Conservation (phyloP, 2,888 invertebrate genomes). For the Chymomyza procnemis region DNA sequence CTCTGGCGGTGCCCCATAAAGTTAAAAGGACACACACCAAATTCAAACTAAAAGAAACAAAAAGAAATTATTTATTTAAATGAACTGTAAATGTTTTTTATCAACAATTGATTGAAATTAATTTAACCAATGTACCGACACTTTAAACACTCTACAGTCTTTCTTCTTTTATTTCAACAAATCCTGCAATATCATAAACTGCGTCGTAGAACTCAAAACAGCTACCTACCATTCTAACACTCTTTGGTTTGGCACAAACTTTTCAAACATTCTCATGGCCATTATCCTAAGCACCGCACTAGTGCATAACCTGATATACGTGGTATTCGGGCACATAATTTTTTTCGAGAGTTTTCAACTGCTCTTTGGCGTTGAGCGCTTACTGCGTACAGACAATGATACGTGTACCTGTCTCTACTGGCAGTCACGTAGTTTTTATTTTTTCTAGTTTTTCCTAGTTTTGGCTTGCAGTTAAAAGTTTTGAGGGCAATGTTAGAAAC, state of each 20-base stretch:
- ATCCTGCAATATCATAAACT: background rate
- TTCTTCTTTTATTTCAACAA: no score
- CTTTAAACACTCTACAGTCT: no score
- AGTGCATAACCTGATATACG: conserved; percentile 9
- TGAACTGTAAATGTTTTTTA: no score
- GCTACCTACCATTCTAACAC: background rate
- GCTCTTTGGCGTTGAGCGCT: conserved; percentile 34
- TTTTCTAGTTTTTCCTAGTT: conserved; percentile 36
- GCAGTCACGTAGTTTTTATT: conserved; percentile 46
- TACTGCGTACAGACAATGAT: conserved; percentile 56
- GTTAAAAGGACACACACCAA: no score
- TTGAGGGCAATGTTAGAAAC: background rate
- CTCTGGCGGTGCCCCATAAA: no score
- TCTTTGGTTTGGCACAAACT: background rate
- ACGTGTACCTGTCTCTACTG: conserved; percentile 53
- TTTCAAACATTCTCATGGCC: background rate
- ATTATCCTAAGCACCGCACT: conserved; percentile 9
- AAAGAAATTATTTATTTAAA: no score
- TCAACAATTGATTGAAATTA: no score
- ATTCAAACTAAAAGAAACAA: no score
- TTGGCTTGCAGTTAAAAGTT: conserved; percentile 53
- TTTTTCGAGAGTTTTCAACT: conserved; percentile 54
- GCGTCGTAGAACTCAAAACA: background rate
- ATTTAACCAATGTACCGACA: no score
- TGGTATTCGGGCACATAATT: conserved; percentile 35